phyloP scores from a whole-genome alignment of 2,888 invertebrate species.

The Drepana falcataria region DNA sequence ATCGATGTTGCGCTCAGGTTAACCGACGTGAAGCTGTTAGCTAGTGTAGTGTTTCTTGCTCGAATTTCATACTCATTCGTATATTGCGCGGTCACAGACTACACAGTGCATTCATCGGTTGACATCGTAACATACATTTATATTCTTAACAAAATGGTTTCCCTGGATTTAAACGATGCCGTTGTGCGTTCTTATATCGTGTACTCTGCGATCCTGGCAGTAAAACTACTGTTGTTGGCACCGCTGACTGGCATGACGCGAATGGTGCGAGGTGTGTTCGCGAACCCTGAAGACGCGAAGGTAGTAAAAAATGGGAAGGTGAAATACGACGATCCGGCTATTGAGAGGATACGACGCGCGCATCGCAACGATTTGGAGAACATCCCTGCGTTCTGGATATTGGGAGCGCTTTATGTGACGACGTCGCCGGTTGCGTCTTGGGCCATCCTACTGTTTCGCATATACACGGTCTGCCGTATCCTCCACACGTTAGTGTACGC shows the following conservation, averaged over 20 bases:
- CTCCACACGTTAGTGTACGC: slow-evolving; percentile 83
- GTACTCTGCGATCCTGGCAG: slow-evolving; percentile 52
- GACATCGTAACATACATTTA: too few species aligned
- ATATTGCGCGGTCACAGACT: too few species aligned
- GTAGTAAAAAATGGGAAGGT: slow-evolving; percentile 39
- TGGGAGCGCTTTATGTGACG: slow-evolving; percentile 79
- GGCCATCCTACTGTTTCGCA: slow-evolving; percentile 60
- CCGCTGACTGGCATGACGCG: slow-evolving; percentile 41
- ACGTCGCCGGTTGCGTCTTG: slow-evolving; percentile 71
- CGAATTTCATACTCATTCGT: background rate
- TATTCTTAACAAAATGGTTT: slow-evolving; percentile 29
- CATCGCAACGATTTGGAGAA: slow-evolving; percentile 87
- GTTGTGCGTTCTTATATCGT: slow-evolving; percentile 55
- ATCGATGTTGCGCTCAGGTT: background rate
- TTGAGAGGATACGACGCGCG: slow-evolving; percentile 71
- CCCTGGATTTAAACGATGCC: slow-evolving; percentile 34
- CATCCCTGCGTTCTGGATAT: slow-evolving; percentile 81
- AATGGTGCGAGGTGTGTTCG: slow-evolving; percentile 37
- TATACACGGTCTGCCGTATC: slow-evolving; percentile 76
- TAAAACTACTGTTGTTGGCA: slow-evolving; percentile 46
- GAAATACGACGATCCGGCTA: slow-evolving; percentile 48
- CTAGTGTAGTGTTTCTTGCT: too few species aligned
- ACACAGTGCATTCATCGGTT: too few species aligned
- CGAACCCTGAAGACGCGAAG: slow-evolving; percentile 59
- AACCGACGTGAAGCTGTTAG: background rate